Conservation (phyloP, 2,113 vertebrate genomes). For the Tricholaema leucomelas region DNA sequence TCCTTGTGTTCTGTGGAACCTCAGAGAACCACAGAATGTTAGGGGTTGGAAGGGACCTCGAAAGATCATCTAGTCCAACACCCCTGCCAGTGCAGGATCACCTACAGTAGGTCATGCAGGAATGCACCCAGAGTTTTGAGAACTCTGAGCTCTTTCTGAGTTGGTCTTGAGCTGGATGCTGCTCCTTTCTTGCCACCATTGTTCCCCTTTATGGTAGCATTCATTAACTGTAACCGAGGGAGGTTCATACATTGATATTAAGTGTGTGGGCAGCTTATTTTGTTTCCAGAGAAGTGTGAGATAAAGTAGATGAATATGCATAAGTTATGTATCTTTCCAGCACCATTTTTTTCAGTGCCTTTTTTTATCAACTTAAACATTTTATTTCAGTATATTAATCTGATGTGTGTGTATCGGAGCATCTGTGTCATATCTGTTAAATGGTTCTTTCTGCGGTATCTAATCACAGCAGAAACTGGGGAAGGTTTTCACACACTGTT, state of each 20-base stretch:
- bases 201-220: not conserved
- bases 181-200: not conserved
- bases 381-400: not conserved
- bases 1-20: no score
- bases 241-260: not conserved
- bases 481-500: not conserved
- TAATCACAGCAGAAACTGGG: constrained; percentile 21
- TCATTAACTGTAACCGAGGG: not conserved
- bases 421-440: not conserved
- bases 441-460: constrained; percentile 21
- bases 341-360: not conserved
- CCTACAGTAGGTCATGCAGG: no score
- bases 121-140: not conserved
- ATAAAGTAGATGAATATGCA: not conserved
- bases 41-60: no score
- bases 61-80: no score
- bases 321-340: not conserved
- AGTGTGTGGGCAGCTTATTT: not conserved
- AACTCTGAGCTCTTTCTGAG: not conserved
- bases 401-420: not conserved
- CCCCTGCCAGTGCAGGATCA: no score
- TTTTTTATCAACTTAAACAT: not conserved
- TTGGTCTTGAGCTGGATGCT: not conserved
- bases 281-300: not conserved
- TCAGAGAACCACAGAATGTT: no score